These are phyloP conservation scores for Parasteatoda tepidariorum DNA, from an alignment of 1,140 invertebrate genomes.

Conservation along the genomic window DNA sequence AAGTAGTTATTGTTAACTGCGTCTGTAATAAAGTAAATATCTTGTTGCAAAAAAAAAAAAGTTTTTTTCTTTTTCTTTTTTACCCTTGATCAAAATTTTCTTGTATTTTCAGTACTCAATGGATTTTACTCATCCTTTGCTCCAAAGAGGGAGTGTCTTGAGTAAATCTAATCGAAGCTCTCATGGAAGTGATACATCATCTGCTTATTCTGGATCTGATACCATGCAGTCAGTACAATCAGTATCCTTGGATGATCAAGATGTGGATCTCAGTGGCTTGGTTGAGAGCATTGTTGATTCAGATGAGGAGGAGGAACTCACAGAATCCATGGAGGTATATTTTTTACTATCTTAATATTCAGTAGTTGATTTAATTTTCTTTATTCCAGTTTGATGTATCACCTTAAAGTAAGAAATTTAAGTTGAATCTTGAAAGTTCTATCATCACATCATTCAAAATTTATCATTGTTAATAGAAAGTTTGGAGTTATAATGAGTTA, in stretches of 20 bases:
- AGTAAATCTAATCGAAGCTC: conserved; percentile 86
- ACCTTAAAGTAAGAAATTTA: no score
- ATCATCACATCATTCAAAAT: no score
- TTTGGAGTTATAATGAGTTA: no score
- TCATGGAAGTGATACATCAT: conserved; percentile 94
- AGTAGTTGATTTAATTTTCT: not conserved
- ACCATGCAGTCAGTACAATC: conserved; percentile 91
- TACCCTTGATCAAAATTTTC: no score
- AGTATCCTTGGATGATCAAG: conserved; percentile 74
- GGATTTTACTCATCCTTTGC: conserved; percentile 55
- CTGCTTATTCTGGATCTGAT: conserved; percentile 94
- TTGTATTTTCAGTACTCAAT: conserved; percentile 39
- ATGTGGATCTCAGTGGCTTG: conserved; percentile 90
- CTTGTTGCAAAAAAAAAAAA: no score
- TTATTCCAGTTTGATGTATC: not conserved
- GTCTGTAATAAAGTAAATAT: no score
- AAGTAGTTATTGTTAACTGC: no score
- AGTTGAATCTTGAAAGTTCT: no score
- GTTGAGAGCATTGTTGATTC: conserved; percentile 95
- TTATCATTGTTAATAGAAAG: no score
- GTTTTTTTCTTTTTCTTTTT: no score
- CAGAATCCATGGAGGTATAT: conserved; percentile 84
- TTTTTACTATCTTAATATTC: not conserved
- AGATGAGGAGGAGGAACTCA: conserved; percentile 87
- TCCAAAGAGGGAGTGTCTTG: conserved; percentile 72